Evolutionary conservation across 2,888 invertebrate genomes (phyloP).

Genomic region (Mycogona germanica): DNA sequence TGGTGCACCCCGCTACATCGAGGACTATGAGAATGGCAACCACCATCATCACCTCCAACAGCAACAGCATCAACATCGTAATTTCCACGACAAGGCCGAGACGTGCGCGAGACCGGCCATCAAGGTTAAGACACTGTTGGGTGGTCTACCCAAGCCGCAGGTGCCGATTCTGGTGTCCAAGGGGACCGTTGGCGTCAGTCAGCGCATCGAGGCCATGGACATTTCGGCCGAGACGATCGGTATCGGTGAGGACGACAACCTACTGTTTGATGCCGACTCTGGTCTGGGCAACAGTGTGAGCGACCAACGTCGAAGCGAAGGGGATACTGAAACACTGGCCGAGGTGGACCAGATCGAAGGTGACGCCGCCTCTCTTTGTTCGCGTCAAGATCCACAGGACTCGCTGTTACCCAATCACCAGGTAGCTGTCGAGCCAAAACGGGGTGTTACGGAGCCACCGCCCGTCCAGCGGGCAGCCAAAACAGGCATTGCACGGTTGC

Average conservation of each 20-base stretch:
- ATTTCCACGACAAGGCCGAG: too few relatives aligned
- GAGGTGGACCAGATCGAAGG: constrained; percentile 18
- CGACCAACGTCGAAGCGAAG: constrained; percentile 12
- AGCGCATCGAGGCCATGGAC: constrained; percentile 17
- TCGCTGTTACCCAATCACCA: too few relatives aligned
- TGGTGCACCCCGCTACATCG: not conserved
- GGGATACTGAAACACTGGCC: constrained; percentile 18
- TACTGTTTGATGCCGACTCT: constrained; percentile 14
- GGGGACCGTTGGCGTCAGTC: too few relatives aligned
- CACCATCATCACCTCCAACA: not conserved
- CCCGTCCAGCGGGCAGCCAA: not conserved
- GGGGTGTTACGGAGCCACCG: not conserved
- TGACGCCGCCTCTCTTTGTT: not conserved
- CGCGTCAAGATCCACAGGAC: not conserved
- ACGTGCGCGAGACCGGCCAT: not conserved
- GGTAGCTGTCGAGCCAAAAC: not conserved
- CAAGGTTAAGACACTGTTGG: not conserved
- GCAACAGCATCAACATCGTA: too few relatives aligned
- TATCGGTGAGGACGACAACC: constrained; percentile 5
- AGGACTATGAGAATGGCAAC: constrained; percentile 6
- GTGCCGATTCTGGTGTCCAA: constrained; percentile 9
- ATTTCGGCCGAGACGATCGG: constrained; percentile 15
- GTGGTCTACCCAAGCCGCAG: constrained; percentile 12
- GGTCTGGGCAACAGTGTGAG: constrained; percentile 18
- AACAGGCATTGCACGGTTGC: constrained; percentile 6